Evolutionary conservation across 2,113 vertebrate genomes (phyloP).

Genomic region (Beaufortia kweichowensis): DNA sequence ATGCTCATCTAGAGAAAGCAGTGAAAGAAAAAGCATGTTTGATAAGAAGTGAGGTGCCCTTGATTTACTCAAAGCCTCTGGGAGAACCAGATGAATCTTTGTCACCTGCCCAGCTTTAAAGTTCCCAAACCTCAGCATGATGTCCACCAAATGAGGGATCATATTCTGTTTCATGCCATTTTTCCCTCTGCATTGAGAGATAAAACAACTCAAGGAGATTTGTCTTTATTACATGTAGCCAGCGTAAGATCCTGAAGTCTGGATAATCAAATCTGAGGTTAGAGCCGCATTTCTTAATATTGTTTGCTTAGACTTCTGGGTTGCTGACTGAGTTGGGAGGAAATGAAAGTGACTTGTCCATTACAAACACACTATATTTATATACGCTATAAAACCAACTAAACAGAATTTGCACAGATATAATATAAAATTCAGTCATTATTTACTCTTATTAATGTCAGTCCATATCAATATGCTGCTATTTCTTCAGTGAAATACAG

Average conservation of each 20-base stretch:
- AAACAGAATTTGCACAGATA: background rate
- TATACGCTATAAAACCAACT: background rate
- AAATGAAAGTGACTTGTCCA: background rate
- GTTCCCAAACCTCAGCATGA: constrained; percentile 58
- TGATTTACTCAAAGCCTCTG: constrained; percentile 26
- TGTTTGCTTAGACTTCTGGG: background rate
- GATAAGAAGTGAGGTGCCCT: constrained; percentile 28
- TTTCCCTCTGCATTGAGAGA: constrained; percentile 30
- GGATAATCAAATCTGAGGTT: constrained; percentile 24
- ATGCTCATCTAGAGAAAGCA: constrained; percentile 4
- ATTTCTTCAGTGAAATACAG: no score
- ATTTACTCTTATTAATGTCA: background rate
- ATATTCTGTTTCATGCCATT: constrained; percentile 62
- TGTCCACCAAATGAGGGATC: constrained; percentile 53
- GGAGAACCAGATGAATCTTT: constrained; percentile 49
- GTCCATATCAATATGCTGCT: no score
- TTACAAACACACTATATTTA: background rate
- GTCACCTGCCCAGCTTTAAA: constrained; percentile 59
- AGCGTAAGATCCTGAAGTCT: background rate
- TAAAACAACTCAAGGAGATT: constrained; percentile 31
- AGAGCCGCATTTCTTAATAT: background rate
- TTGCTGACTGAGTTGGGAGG: background rate
- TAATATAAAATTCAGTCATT: background rate
- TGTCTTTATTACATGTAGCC: constrained; percentile 17
- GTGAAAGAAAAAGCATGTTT: background rate